These are phyloP conservation scores for Stylophora pistillata DNA, from an alignment of 64 coral and sea anemone species.

Conservation along the genomic window DNA sequence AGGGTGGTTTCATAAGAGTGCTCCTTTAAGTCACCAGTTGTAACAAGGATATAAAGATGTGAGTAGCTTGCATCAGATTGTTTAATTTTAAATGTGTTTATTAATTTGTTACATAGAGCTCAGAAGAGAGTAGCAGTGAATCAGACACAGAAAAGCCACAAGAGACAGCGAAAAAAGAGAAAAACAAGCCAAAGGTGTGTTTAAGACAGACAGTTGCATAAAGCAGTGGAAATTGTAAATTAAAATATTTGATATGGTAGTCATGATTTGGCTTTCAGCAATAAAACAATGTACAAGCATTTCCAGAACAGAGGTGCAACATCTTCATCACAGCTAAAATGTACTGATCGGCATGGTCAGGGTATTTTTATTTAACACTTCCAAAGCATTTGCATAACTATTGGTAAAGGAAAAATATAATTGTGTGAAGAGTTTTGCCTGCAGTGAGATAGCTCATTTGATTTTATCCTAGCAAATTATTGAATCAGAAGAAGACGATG, in stretches of 20 bases:
- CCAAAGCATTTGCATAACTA: no score
- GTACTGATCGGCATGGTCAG: no score
- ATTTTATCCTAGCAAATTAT: slow-evolving; percentile 33
- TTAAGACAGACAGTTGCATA: background rate
- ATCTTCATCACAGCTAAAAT: no score
- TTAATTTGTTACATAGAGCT: background rate
- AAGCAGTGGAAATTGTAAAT: background rate
- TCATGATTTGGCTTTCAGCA: no score
- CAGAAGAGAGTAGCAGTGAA: slow-evolving; percentile 30
- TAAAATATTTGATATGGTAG: background rate
- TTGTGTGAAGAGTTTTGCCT: background rate
- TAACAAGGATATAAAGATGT: background rate
- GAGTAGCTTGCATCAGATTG: background rate
- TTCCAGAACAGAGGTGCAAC: no score
- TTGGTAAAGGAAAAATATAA: no score
- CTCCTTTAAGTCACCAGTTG: no score
- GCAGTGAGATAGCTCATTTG: background rate
- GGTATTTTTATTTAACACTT: no score
- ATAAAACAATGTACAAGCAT: no score
- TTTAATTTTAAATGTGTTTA: background rate
- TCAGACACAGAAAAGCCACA: slow-evolving; percentile 9
- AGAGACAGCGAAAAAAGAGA: slow-evolving; percentile 4
- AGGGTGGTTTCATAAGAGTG: no score
- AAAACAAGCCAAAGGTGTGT: slow-evolving; percentile 15
- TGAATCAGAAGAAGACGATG: slow-evolving; percentile 81